A percentile compares a stretch with the other conserved stretches of the same genome.
phyloP scores from a whole-genome alignment of 2,113 vertebrate genomes.

The Corvus hawaiiensis region DNA sequence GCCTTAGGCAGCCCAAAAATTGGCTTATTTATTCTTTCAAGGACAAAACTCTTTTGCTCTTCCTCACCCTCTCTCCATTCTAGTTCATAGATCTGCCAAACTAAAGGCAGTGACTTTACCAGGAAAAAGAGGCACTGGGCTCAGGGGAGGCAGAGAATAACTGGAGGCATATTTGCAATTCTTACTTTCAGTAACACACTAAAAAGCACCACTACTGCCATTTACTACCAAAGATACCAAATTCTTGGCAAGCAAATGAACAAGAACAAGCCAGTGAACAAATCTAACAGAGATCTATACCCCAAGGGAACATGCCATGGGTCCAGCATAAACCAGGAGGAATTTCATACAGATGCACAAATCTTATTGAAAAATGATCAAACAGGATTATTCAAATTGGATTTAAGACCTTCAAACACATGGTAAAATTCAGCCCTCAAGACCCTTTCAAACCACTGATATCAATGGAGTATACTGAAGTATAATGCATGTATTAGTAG shows the following conservation, averaged over 20 bases:
- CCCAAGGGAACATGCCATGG: background rate
- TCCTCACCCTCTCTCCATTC: background rate
- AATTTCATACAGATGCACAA: background rate
- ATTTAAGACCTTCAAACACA: background rate
- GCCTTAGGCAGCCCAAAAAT: background rate
- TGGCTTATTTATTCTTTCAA: background rate
- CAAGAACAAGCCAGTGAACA: background rate
- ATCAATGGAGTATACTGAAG: background rate
- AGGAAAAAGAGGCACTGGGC: background rate
- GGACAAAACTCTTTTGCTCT: background rate
- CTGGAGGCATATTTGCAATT: background rate
- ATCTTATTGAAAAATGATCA: background rate
- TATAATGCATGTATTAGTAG: background rate
- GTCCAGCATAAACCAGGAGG: background rate
- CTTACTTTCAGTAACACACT: background rate
- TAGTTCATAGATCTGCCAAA: background rate
- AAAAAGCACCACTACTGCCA: background rate
- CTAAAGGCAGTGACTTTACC: background rate
- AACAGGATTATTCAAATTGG: background rate
- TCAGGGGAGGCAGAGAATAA: background rate
- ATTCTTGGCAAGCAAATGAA: background rate
- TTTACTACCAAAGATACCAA: background rate
- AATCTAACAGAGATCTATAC: background rate
- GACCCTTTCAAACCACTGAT: background rate
- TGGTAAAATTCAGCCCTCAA: background rate